Evolutionary conservation across 2,888 invertebrate species (phyloP), one percentile per base, ranked within the genome.

Genomic region (Nemurella pictetii): DNA sequence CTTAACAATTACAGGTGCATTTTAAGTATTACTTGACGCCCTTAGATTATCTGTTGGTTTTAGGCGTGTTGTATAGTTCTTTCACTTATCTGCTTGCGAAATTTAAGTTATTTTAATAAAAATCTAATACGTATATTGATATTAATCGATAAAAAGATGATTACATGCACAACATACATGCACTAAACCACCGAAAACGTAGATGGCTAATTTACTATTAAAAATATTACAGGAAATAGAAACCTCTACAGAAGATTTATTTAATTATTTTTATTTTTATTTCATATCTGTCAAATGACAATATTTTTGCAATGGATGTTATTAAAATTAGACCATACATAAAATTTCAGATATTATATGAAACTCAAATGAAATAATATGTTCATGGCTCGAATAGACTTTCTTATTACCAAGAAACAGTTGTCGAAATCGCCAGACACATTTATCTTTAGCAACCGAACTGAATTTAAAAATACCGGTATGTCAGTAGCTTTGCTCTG

Each of bases 401-500:
- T 36, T 82, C 26, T 36, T 82, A 55, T 72, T 82, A 27, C 55
- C 72, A 82, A 82, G 55, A 82, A 82, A 55, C 55, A 27, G 27
- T 82, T 25, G 55, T 55, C n/a, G 27, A 82, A 82, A 78, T 28
- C 82, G 26, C 82, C 82, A 82, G 82, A 82, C 82, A 82, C 82
- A 82, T 82, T 82, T 72, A 36, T 82, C 82, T 82, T 72, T 82
- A 28, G 82, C 55, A 27, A 72, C 55, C 72, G 55, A 82, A 82
- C 82, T 72, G 82, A 82, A 82, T 82, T 55, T 82, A 55, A 82
- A 82, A 82, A 82, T 82, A 82, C 82, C 82, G 82, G 82, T 82
- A 82, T 82, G 55, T 72, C 55, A 82, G 36, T 81, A 7, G 55
- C 15, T 78, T 29, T 78, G 78, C 29, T 55, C 55, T 20, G 55